Evolutionary conservation across 2,113 vertebrate genomes (phyloP).

Genomic region (Chionomys nivalis): DNA sequence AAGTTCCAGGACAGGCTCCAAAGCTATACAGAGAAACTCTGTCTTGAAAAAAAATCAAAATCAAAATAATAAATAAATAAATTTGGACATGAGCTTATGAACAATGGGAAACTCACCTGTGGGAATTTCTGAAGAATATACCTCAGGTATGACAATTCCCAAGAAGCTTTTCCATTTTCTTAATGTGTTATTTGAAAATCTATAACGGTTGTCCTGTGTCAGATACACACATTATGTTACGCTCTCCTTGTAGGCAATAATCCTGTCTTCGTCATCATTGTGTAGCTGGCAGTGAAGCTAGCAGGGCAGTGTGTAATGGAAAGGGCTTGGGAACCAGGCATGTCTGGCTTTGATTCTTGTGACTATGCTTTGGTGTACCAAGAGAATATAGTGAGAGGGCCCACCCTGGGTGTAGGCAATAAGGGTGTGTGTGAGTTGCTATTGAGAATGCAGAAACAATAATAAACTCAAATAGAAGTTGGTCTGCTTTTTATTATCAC

Average conservation of each 20-base stretch:
- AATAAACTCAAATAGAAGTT: constrained; percentile 43
- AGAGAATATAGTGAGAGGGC: not conserved
- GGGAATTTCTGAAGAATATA: not conserved
- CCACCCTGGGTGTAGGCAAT: constrained; percentile 4
- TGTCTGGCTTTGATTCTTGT: constrained; percentile 62
- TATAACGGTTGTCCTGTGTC: not conserved
- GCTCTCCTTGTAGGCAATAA: constrained; percentile 5
- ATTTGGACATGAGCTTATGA: not conserved
- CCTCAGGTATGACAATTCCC: not conserved
- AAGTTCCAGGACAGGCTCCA: no score
- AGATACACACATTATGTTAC: not conserved
- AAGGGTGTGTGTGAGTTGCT: constrained; percentile 22
- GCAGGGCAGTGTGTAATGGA: constrained; percentile 22
- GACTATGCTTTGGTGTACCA: constrained; percentile 22
- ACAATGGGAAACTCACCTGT: not conserved
- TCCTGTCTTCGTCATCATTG: constrained; percentile 18
- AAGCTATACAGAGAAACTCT: no score
- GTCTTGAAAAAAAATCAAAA: no score
- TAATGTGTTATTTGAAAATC: not conserved
- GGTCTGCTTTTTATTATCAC: constrained; percentile 72
- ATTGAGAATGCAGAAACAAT: constrained; percentile 65
- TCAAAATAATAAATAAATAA: no score
- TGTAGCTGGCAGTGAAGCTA: not conserved
- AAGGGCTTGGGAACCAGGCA: not conserved
- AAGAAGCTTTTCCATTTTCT: constrained; percentile 2